A percentile compares a stretch with the other conserved stretches of the same genome.
These are phyloP conservation scores for Cyrtonyx montezumae DNA, from an alignment of 2,113 vertebrate species.

Conservation along the genomic window DNA sequence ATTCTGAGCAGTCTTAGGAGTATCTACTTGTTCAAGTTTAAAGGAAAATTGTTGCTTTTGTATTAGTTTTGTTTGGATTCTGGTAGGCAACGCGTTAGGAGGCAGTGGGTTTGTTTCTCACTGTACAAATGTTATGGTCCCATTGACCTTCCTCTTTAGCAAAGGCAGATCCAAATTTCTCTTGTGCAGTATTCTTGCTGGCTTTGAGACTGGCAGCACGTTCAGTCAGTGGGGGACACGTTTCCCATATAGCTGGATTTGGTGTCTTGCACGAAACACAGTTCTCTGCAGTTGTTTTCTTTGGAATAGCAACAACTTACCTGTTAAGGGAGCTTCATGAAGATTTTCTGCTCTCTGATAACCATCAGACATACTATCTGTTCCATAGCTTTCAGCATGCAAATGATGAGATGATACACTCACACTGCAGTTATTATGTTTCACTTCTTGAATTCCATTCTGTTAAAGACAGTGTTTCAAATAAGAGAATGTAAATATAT, in stretches of 20 bases:
- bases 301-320: conserved; percentile 78
- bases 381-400: conserved; percentile 85
- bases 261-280: conserved; percentile 83
- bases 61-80: conserved; percentile 69
- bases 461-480: conserved; percentile 51
- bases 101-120: conserved; percentile 78
- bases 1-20: conserved; percentile 55
- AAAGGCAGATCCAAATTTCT: conserved; percentile 74
- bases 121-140: conserved; percentile 82
- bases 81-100: conserved; percentile 81
- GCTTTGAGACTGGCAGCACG: conserved; percentile 45
- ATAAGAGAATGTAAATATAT: background rate
- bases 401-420: conserved; percentile 83
- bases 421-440: conserved; percentile 81
- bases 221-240: conserved; percentile 10
- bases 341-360: conserved; percentile 88
- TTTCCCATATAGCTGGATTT: conserved; percentile 53
- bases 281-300: conserved; percentile 69
- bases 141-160: conserved; percentile 84
- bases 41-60: conserved; percentile 60
- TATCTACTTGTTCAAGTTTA: conserved; percentile 77
- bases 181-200: background rate
- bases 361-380: conserved; percentile 85
- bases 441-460: conserved; percentile 96
- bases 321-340: conserved; percentile 91